These are phyloP conservation scores for Rhodeus uyekii DNA, from an alignment of 2,797 vertebrate genomes.

Conservation along the genomic window DNA sequence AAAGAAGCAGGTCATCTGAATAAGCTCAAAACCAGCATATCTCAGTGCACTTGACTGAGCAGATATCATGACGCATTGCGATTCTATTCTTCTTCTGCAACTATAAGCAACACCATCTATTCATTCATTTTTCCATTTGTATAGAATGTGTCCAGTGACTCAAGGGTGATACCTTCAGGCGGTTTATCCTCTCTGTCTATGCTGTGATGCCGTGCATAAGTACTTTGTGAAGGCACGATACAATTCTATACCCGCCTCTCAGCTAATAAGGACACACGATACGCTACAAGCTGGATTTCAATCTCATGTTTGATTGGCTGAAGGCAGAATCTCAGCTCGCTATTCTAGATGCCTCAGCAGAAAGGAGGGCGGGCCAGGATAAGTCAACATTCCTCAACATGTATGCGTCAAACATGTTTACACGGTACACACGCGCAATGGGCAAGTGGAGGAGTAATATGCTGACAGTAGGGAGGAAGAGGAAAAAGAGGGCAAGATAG, in stretches of 20 bases:
- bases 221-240: slow-evolving; percentile 31
- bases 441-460: slow-evolving; percentile 36
- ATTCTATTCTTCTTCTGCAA: not conserved
- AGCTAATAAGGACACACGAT: slow-evolving; percentile 50
- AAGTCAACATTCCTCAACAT: slow-evolving; percentile 25
- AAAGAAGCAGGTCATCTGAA: not conserved
- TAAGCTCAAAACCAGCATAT: not conserved
- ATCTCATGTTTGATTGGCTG: slow-evolving; percentile 43
- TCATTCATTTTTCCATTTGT: not conserved
- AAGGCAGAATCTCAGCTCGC: slow-evolving; percentile 22
- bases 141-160: not conserved
- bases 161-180: slow-evolving; percentile 2
- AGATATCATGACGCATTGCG: not conserved
- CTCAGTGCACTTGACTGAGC: not conserved
- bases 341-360: slow-evolving; percentile 40
- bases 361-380: slow-evolving; percentile 14
- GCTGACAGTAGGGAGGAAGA: slow-evolving; percentile 40
- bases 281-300: slow-evolving; percentile 47
- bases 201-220: slow-evolving; percentile 47
- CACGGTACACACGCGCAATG: slow-evolving; percentile 1
- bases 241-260: slow-evolving; percentile 33
- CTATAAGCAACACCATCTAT: not conserved
- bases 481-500: slow-evolving; percentile 40
- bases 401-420: slow-evolving; percentile 8
- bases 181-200: slow-evolving; percentile 36